phyloP scores from a whole-genome alignment of 2,888 invertebrate species.

The Boloria selene region DNA sequence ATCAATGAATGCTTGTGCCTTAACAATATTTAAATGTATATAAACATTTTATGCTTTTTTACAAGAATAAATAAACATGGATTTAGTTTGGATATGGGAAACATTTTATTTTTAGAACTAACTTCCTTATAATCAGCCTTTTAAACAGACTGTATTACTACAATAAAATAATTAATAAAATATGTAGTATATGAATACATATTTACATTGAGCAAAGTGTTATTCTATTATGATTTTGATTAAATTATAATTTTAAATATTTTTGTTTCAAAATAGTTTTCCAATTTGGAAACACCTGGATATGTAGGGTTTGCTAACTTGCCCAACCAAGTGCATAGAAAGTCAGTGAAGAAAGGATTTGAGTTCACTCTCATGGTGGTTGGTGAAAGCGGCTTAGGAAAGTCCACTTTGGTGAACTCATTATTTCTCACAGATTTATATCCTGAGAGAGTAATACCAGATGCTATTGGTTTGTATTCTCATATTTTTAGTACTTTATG shows the following conservation, averaged over 20 bases:
- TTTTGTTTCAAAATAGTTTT: constrained; percentile 83
- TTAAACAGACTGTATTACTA: not conserved
- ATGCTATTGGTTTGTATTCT: constrained; percentile 87
- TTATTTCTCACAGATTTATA: constrained; percentile 97
- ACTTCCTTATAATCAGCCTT: too few species aligned
- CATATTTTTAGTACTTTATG: not conserved
- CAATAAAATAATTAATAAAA: not conserved
- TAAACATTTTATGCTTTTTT: too few species aligned
- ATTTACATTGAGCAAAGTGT: too few species aligned
- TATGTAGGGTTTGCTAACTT: constrained; percentile 97
- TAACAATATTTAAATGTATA: too few species aligned
- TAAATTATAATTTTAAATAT: not conserved
- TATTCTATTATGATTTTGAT: too few species aligned
- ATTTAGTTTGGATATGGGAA: too few species aligned
- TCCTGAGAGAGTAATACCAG: constrained; percentile 94
- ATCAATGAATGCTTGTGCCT: too few species aligned
- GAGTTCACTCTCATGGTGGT: constrained; percentile 99
- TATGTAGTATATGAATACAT: too few species aligned
- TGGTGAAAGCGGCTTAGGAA: constrained; percentile 95
- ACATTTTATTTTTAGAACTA: too few species aligned
- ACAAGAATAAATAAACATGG: too few species aligned
- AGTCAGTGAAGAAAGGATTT: constrained; percentile 98
- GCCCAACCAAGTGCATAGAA: constrained; percentile 97
- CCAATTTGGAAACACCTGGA: constrained; percentile 91
- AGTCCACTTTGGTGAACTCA: constrained; percentile 97